Conservation (phyloP, 2,113 vertebrate species). For the Miniopterus natalensis region DNA sequence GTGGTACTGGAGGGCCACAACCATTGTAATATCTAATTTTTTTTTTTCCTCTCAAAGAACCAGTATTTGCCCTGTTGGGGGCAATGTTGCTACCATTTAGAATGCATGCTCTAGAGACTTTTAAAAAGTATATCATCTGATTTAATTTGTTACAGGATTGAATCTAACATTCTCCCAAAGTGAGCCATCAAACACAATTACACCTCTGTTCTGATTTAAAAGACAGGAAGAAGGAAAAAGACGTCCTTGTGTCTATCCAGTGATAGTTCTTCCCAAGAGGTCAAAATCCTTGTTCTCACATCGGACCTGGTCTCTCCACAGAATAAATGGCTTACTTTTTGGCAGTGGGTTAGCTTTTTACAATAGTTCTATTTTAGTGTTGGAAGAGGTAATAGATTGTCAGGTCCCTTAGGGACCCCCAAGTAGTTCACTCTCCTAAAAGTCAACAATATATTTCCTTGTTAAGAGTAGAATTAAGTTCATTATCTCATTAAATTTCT, state of each 20-base stretch:
- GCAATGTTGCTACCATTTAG: neutral
- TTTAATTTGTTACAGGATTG: slow-evolving; percentile 43
- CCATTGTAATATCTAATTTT: neutral
- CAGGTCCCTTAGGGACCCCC: slow-evolving; percentile 34
- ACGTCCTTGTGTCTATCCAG: slow-evolving; percentile 65
- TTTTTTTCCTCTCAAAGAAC: neutral
- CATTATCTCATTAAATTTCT: slow-evolving; percentile 65
- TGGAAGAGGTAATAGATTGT: slow-evolving; percentile 64
- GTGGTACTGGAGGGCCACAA: neutral
- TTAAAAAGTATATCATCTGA: slow-evolving; percentile 36
- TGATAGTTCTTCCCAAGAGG: slow-evolving; percentile 66
- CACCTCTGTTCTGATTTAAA: slow-evolving; percentile 55
- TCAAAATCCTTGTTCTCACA: slow-evolving; percentile 42
- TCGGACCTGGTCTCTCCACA: slow-evolving; percentile 56
- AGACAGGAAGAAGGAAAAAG: neutral
- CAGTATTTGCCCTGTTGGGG: neutral
- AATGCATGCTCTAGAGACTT: slow-evolving; percentile 40
- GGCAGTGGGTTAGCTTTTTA: slow-evolving; percentile 58
- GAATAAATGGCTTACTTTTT: slow-evolving; percentile 74
- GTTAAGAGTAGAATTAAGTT: slow-evolving; percentile 59
- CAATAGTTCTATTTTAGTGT: slow-evolving; percentile 68
- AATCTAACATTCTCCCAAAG: slow-evolving; percentile 60
- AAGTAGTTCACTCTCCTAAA: slow-evolving; percentile 64
- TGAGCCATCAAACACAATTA: slow-evolving; percentile 69
- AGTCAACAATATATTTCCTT: slow-evolving; percentile 70